Base-by-base conservation (phyloP, 2,113 vertebrate species). In the Anguilla japonica region DNA sequence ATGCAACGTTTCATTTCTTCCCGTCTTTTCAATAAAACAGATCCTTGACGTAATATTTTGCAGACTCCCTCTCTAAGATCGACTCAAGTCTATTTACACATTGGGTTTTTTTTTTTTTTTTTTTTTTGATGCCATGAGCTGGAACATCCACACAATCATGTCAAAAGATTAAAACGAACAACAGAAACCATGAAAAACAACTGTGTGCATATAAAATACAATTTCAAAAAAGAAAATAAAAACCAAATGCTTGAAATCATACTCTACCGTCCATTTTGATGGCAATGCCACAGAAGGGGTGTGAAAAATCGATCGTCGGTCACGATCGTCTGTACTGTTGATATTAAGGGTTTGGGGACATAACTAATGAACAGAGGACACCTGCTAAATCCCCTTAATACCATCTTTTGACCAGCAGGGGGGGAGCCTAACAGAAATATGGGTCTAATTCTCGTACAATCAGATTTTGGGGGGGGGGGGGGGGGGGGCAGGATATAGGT, bases 111-210 rank as follows among this genome's bases (percentile, higher is more conserved):
- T 46, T 89, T 91, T 89, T 91, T 92, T 82, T 53, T 41, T 18
- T 80, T 56, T 39, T 79, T 81, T 41, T 87, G 92, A 96, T 95
- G 94, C 94, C 94, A 93, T 92, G 91, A 92, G 89, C 94, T 94
- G 91, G 89, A 94, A 94, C 94, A 93, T 93, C 93, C 94, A 94
- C 92, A 93, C 93, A 94, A 91, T 94, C 94, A 93, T 92, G 92
- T 95, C 93, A 94, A 95, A 94, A 94, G 82, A 91, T 94, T 92
- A 91, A 92, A 90, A 94, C 93, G 91, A 92, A 93, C 92, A 87
- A 94, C 83, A 89, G 88, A 91, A 92, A 89, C 89, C 85, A 89
- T 84, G 87, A 90, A 26, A 67, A 26, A 78, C 85, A 85, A 90
- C 84, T 60, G 81, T 85, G 82, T 14, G 87, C 79, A 89, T 79